Percentiles rank a stretch among this genome's conserved stretches.
Conservation (phyloP, 2,113 vertebrate genomes). For the Brachyistius frenatus region DNA sequence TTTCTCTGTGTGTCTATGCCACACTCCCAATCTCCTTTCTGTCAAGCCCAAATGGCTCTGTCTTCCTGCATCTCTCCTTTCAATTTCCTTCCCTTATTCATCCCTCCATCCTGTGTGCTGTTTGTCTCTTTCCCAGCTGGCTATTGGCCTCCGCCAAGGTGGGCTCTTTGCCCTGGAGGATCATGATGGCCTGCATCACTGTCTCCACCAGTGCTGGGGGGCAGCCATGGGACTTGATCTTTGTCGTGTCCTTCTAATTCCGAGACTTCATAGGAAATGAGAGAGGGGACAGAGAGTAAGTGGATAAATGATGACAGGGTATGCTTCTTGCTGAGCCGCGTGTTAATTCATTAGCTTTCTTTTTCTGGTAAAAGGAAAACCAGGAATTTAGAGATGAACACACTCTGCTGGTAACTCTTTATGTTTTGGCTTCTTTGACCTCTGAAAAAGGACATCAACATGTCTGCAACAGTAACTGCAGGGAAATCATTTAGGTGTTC, state of each 20-base stretch:
- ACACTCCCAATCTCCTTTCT: slow-evolving; percentile 48
- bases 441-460: slow-evolving; percentile 83
- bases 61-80: slow-evolving; percentile 26
- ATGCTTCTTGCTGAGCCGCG: neutral
- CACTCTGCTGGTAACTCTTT: neutral
- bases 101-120: slow-evolving; percentile 46
- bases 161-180: slow-evolving; percentile 86
- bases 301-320: neutral
- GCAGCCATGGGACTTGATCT: slow-evolving; percentile 87
- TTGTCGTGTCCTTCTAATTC: slow-evolving; percentile 87
- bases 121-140: slow-evolving; percentile 83
- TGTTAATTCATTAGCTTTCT: neutral
- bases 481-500: slow-evolving; percentile 4
- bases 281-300: neutral
- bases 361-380: slow-evolving; percentile 3
- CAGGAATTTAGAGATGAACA: slow-evolving; percentile 24
- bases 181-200: slow-evolving; percentile 88
- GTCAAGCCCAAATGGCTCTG: slow-evolving; percentile 46
- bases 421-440: slow-evolving; percentile 78
- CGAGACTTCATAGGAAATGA: slow-evolving; percentile 83
- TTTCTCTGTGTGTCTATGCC: slow-evolving; percentile 37
- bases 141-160: slow-evolving; percentile 89
- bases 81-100: slow-evolving; percentile 40
- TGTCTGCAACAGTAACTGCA: slow-evolving; percentile 83
- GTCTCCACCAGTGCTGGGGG: slow-evolving; percentile 86